A percentile compares a stretch with the other conserved stretches of the same genome.
Conservation (phyloP, 2,888 invertebrate genomes). For the Amphipyra tragopoginis region DNA sequence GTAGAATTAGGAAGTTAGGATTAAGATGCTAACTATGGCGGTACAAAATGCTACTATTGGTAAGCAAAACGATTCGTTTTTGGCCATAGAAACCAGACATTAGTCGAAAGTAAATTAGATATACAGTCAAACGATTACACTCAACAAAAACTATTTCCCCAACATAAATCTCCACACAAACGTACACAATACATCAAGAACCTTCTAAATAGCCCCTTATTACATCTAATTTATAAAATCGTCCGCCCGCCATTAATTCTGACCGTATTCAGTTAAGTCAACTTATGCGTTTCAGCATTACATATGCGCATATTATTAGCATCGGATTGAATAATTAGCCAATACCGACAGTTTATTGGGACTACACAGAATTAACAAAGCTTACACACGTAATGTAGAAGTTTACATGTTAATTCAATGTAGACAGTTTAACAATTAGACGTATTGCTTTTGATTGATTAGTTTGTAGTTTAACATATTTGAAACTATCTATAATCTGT, state of each 20-base stretch:
- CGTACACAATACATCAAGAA: neutral
- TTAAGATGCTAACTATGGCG: too few relatives aligned
- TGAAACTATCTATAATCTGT: too few relatives aligned
- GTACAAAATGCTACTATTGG: too few relatives aligned
- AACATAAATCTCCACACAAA: neutral
- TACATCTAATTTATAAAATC: conserved; percentile 49
- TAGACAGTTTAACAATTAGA: neutral
- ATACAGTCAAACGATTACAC: too few relatives aligned
- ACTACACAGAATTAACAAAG: conserved; percentile 35
- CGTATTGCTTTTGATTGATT: neutral
- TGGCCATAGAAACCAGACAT: too few relatives aligned
- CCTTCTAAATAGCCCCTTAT: conserved; percentile 26
- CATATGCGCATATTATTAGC: conserved; percentile 56
- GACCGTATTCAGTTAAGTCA: conserved; percentile 13
- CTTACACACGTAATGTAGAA: conserved; percentile 17
- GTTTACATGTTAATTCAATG: conserved; percentile 9
- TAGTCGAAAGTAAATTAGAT: neutral
- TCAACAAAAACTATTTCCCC: neutral
- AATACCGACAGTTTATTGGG: conserved; percentile 39
- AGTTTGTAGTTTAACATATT: too few relatives aligned
- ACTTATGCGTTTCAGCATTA: conserved; percentile 38
- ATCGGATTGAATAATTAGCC: conserved; percentile 54
- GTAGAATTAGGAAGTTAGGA: too few relatives aligned
- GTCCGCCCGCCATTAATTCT: conserved; percentile 36
- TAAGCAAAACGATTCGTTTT: too few relatives aligned